Base-by-base conservation (phyloP, 2,113 vertebrate genomes). In the Plecotus auritus region DNA sequence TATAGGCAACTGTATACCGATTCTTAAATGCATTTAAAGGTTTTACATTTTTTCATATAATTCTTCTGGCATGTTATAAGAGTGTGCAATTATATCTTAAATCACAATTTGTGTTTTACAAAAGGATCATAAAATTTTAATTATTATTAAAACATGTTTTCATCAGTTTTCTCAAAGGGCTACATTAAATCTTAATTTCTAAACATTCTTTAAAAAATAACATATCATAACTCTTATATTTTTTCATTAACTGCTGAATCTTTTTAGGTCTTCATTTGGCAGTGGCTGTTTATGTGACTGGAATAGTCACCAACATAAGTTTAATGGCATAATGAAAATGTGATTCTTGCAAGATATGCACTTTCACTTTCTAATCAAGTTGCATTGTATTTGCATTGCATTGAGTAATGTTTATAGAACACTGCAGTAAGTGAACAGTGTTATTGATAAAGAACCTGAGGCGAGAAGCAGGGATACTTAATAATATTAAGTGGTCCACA, bases 351-450 rank as follows among this genome's bases (percentile, higher is more conserved):
- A 91, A 94, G 91, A 89, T 87, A 70, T 13, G 80, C 64, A 87
- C 49, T 95, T 96, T 85, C 49, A 47, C 42, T 89, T 93, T 96
- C 59, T 96, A 97, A 94, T 96, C 96, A 96, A 96, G 95, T 96
- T 91, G 89, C 86, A 93, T 93, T 94, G n/a, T 78, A 88, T 96
- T 97, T 96, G 49, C 78, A 95, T 94, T 94, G 13, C 51, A 89
- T 80, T 96, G 86, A 84, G 32, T 84, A 76, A 76, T 96, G 74
- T 87, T 95, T 91, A 93, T 61, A 81, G 56, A 91, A 64, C 45
- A 56, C 32, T 61, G 47, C 22, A 70, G 45, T 85, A 80, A 93
- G 69, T 59, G 37, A 95, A 74, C 56, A 91, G 69, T 74, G 74
- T 78, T 73, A 87, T 95, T 91, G 92, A 89, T 96, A 91, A 95